Evolutionary conservation across 2,888 invertebrate genomes (phyloP), one percentile per base, ranked within the genome.

Genomic region (Homarus gammarus): DNA sequence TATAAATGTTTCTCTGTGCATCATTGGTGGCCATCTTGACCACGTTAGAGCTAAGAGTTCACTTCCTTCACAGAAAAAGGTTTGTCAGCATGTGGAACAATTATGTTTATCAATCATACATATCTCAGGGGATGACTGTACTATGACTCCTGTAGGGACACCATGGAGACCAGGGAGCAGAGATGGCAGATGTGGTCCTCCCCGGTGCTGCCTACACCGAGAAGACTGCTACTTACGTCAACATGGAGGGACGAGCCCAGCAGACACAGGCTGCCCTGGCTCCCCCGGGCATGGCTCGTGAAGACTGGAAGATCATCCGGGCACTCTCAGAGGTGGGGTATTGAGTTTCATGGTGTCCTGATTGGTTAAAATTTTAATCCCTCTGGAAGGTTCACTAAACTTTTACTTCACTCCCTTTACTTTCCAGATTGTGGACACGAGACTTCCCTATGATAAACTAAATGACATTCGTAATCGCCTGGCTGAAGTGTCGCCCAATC

Each of bases 161-260:
- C 95, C 99, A 99, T 94, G 99, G 99, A 90, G 99, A 99, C 94
- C 95, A 94, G 90, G 99, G 99, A 84, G 99, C 99, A 0, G 94
- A 95, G 68, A 96, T 98, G 92, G 99, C 99, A 61, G 99, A 99
- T 94, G 96, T 97, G 1, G 96, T 99, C 89, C 94, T 99, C 18
- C 98, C 99, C 1, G 98, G 99, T 91, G 98, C 98, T 8, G 99
- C 99, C 0, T 99, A 99, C 94, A 99, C 99, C 0, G 99, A 99
- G 95, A 99, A 99, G 94, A 93, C 93, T n/a, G 93, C 92, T 22
- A 94, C 94, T 0, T 92, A 92, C 73, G 92, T 92, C 56, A 99
- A 99, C 95, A 99, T 98, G 0, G 99, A 99, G 95, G 99, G 99
- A 0, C 96, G 99, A 92, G 96, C 99, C 56, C 99, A 99, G 94